Conservation (phyloP, 1,140 invertebrate species). For the Leucophenga varia region DNA sequence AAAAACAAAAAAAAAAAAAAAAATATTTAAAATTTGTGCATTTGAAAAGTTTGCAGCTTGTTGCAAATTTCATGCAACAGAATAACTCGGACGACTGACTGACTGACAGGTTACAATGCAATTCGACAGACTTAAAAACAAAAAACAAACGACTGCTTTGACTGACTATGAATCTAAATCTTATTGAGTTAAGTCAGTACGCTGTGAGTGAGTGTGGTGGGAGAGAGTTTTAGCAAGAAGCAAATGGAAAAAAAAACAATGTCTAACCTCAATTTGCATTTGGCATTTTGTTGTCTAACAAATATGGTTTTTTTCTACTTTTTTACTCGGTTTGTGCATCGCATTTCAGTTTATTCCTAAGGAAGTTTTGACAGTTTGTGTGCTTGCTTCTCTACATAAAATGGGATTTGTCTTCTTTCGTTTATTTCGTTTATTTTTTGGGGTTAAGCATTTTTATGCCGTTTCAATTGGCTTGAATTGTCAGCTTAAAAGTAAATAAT, state of each 20-base stretch:
- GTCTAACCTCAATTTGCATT: slow-evolving; percentile 39
- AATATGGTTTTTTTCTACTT: slow-evolving; percentile 13
- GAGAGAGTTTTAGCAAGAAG: no score
- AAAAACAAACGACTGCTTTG: no score
- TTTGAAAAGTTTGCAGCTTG: no score
- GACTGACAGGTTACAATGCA: no score
- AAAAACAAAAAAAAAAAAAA: slow-evolving; percentile 22
- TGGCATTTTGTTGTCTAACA: slow-evolving; percentile 15
- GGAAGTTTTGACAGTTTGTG: background rate
- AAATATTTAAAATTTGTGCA: no score
- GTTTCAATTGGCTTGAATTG: slow-evolving; percentile 21
- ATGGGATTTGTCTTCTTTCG: background rate
- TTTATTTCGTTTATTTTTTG: slow-evolving; percentile 17
- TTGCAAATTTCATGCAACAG: slow-evolving; percentile 28
- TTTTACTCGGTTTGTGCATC: slow-evolving; percentile 4
- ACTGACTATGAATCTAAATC: background rate
- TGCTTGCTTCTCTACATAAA: no score
- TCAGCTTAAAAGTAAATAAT: no score
- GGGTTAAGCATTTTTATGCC: slow-evolving; percentile 6
- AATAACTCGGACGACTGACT: slow-evolving; percentile 1
- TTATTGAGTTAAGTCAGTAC: background rate
- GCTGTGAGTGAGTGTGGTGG: no score
- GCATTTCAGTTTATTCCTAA: no score
- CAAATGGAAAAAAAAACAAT: no score
- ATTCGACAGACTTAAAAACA: no score